Evolutionary conservation across 2,888 invertebrate genomes (phyloP).

Genomic region (Erebia ligea): DNA sequence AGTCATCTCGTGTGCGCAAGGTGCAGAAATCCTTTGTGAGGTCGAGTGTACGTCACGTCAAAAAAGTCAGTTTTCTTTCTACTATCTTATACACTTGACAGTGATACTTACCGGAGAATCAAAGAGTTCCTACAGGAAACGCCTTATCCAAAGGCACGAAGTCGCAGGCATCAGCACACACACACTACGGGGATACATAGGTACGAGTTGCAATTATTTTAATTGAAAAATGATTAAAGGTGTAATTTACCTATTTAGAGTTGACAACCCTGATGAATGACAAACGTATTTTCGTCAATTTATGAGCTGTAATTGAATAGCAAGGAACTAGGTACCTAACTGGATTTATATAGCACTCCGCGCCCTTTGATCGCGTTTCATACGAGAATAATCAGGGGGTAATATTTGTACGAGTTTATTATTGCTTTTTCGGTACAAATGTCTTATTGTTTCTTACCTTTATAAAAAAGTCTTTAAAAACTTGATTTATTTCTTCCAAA

Average conservation of each 20-base stretch:
- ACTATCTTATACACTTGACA: no score
- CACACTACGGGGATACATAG: no score
- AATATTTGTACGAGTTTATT: slow-evolving; percentile 25
- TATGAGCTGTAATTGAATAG: slow-evolving; percentile 31
- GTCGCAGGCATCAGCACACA: no score
- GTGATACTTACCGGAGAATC: no score
- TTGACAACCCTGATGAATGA: slow-evolving; percentile 11
- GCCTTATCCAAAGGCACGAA: no score
- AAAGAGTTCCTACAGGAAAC: no score
- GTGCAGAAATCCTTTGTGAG: no score
- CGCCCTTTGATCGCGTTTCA: slow-evolving; percentile 37
- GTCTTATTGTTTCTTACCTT: slow-evolving; percentile 1
- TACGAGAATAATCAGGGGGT: slow-evolving; percentile 34
- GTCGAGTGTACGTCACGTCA: no score
- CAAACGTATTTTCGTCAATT: slow-evolving; percentile 22
- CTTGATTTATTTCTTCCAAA: background rate
- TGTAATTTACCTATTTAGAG: background rate
- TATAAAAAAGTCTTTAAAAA: background rate
- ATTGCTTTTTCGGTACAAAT: slow-evolving; percentile 21
- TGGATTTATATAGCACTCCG: slow-evolving; percentile 26
- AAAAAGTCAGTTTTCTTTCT: no score
- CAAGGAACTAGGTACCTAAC: slow-evolving; percentile 26
- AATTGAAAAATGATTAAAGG: background rate
- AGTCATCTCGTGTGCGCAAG: no score
- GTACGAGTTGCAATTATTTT: no score